A percentile compares a stretch with the other conserved stretches of the same genome.
phyloP scores from a whole-genome alignment of 2,888 invertebrate species.

The Andrena minutula region DNA sequence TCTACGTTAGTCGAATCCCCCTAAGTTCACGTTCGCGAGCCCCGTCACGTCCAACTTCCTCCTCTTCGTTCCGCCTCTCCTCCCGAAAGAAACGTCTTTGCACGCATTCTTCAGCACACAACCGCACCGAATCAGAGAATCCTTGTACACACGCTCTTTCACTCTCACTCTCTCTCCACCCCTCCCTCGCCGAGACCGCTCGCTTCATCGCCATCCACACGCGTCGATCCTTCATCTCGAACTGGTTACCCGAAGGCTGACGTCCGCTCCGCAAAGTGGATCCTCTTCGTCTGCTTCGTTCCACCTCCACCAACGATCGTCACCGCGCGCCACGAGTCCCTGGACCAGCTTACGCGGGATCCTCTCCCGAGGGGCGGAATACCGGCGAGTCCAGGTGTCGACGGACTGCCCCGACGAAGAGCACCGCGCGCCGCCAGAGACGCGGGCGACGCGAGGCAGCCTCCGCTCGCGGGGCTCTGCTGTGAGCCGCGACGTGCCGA shows the following conservation, averaged over 20 bases:
- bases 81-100: conserved; percentile 23
- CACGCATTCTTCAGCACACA: conserved; percentile 57
- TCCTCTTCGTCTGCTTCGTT: not conserved
- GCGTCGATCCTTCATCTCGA: not conserved
- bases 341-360: not conserved
- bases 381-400: conserved; percentile 15
- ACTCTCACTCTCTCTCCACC: conserved; percentile 13
- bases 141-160: conserved; percentile 41
- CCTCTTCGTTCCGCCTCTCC: conserved; percentile 31
- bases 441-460: conserved; percentile 2
- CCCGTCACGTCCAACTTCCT: conserved; percentile 28
- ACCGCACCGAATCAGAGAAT: conserved; percentile 29
- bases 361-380: not conserved
- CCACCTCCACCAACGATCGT: not conserved
- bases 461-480: not conserved
- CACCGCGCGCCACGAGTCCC: not conserved
- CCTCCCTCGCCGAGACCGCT: conserved; percentile 1
- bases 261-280: no score
- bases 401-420: conserved; percentile 1
- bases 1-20: conserved; percentile 34
- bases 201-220: conserved; percentile 2
- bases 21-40: conserved; percentile 36
- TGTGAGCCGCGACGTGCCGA: conserved; percentile 13
- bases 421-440: not conserved
- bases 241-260: not conserved